Evolutionary conservation across 2,113 vertebrate species (phyloP), one percentile per base, ranked within the genome.

Genomic region (Promerops cafer): DNA sequence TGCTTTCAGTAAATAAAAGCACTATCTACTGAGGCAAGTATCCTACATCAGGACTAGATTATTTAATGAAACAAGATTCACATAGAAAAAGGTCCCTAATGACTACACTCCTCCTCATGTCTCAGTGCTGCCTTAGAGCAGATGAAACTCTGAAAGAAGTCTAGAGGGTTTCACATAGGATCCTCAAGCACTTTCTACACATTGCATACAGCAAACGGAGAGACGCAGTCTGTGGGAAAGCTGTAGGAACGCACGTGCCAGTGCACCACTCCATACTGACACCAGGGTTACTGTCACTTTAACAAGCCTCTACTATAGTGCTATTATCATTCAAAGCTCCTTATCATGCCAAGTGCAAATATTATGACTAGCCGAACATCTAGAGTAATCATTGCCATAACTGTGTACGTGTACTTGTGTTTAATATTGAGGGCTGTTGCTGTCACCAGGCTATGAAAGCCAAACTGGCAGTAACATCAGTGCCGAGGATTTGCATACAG

Each of bases 361-460:
- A 96, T 94, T 93, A 92, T 97, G 96, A 96, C 97, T 90, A 82
- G 95, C 79, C 87, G 93, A 95, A 87, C 80, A 83, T 87, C 87
- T 82, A 96, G 78, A 95, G 94, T 66, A 91, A 94, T 83, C 95
- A 97, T 28, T 85, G 94, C 89, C 2, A 42, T 91, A 97, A 89
- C 96, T 95, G 90, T 94, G 88, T 95, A 85, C 7, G 47, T 94
- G 92, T 94, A 80, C 94, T 96, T 94, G 95, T 96, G 84, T 89
- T 96, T 93, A 94, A 97, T 94, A 96, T 91, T 89, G 96, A 94
- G 93, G 89, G 91, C 89, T 96, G 96, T 74, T 94, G 96, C 95
- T 97, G 96, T 97, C 97, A 97, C 96, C 92, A 85, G 79, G 92
- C 94, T 96, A 83, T 91, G 89, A 94, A 96, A 97, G 61, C 91